These are phyloP conservation scores for Hoplodrina ambigua DNA, from an alignment of 2,888 invertebrate species.

Conservation along the genomic window DNA sequence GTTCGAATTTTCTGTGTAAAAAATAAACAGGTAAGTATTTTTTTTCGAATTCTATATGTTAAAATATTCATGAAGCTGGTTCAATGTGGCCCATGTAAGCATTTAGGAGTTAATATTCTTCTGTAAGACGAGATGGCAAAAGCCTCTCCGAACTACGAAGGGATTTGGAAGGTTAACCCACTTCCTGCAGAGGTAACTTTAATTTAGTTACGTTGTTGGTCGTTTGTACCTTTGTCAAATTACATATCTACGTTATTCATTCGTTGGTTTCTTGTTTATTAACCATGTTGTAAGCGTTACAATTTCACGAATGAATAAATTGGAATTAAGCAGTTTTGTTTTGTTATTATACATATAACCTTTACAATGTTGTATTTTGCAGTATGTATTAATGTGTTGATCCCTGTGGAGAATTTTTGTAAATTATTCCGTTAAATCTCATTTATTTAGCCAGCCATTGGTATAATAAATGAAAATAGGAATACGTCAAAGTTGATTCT, in stretches of 20 bases:
- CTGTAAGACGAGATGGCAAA: slow-evolving; percentile 61
- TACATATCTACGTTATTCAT: slow-evolving; percentile 64
- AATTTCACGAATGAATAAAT: slow-evolving; percentile 43
- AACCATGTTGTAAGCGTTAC: slow-evolving; percentile 43
- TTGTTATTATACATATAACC: slow-evolving; percentile 30
- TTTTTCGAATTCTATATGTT: slow-evolving; percentile 49
- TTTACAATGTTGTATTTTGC: slow-evolving; percentile 9
- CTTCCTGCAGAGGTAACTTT: slow-evolving; percentile 66
- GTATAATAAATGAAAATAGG: background rate
- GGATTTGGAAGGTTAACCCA: slow-evolving; percentile 67
- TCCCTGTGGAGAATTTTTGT: slow-evolving; percentile 12
- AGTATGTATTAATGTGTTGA: background rate
- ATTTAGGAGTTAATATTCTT: slow-evolving; percentile 67
- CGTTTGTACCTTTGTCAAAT: slow-evolving; percentile 70
- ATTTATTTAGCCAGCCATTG: background rate
- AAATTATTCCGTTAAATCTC: slow-evolving; percentile 8
- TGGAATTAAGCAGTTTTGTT: slow-evolving; percentile 35
- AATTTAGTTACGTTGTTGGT: slow-evolving; percentile 67
- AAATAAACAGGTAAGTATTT: slow-evolving; percentile 39
- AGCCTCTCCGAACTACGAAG: slow-evolving; percentile 58
- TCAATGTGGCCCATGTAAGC: slow-evolving; percentile 57
- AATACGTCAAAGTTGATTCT: background rate
- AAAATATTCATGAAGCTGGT: slow-evolving; percentile 62
- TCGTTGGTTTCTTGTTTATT: slow-evolving; percentile 62
- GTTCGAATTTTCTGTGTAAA: slow-evolving; percentile 19